Evolutionary conservation across 2,797 vertebrate genomes (phyloP), one percentile per base, ranked within the genome.

Genomic region (Anolis apletophallus): DNA sequence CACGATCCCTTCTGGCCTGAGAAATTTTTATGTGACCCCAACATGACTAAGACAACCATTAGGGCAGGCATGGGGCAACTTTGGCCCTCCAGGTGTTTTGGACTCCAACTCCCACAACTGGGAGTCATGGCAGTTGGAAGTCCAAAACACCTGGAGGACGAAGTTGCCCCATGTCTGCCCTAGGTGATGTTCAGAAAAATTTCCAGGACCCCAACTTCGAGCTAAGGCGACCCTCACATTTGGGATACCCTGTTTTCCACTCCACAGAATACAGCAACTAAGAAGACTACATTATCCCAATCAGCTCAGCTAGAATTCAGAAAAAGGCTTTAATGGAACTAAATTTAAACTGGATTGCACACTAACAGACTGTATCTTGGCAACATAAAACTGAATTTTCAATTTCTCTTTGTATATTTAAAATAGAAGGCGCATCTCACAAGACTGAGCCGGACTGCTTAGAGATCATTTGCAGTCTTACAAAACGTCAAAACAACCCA

Each of bases 381-480:
- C 40, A 85, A 77, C 91, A 29, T 55, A 88, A 71, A 0, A 4
- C 29, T 14, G 54, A 32, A 68, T 74, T 88, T 91, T 76, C 71
- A 85, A 16, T 71, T 67, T 29, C 75, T 29, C 80, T 26, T 73
- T 11, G 0, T 54, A 68, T 36, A 68, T 46, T 83, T 83, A 87
- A 83, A 83, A 87, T 83, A 83, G 74, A 83, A 71, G 0, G 23
- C 34, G 10, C 34, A 71, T 71, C 40, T 52, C 34, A 83, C n/a
- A 57, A 78, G 17, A 52, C 9, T 36, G 59, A n/a, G n/a, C n/a
- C n/a, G n/a, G n/a, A 32, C 61, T 40, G 34, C 32, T 67, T 1
- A 6, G 11, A 75, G 34, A 17, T 68, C 67, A 85, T 57, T 84
- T 64, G 21, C 34, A 57, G 23, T 13, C 21, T 46, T 46, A 69